phyloP scores from a whole-genome alignment of 2,113 vertebrate species.

The Heterocephalus glaber region DNA sequence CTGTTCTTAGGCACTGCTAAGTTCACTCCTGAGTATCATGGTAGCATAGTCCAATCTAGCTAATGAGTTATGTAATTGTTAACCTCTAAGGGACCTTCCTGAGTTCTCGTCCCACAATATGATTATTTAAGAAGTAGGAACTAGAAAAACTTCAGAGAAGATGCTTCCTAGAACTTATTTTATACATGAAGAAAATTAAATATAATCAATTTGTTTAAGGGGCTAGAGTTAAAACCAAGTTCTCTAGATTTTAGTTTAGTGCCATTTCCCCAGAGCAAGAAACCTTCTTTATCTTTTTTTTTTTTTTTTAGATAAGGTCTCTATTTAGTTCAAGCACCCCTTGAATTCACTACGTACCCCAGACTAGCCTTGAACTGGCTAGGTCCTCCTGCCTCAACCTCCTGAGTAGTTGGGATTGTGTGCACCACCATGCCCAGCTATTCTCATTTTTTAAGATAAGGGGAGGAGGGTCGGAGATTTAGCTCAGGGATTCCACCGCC shows the following conservation, averaged over 20 bases:
- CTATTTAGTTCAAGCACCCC: neutral
- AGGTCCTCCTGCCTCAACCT: neutral
- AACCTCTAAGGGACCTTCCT: slow-evolving; percentile 80
- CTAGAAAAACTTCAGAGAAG: neutral
- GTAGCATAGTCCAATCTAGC: neutral
- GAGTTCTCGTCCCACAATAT: slow-evolving; percentile 67
- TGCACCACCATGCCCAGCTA: neutral
- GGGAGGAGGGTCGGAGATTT: no score
- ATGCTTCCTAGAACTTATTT: slow-evolving; percentile 32
- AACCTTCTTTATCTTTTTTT: neutral
- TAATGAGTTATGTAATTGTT: slow-evolving; percentile 70
- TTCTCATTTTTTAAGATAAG: neutral
- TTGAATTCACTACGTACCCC: neutral
- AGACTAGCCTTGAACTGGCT: neutral
- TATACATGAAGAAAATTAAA: slow-evolving; percentile 45
- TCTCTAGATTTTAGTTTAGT: slow-evolving; percentile 36
- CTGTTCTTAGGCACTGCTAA: slow-evolving; percentile 22
- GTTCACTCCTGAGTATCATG: neutral
- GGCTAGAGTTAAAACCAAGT: slow-evolving; percentile 19
- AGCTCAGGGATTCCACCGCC: no score
- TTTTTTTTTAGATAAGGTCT: neutral
- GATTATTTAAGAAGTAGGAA: slow-evolving; percentile 31
- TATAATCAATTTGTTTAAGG: neutral
- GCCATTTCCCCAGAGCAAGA: neutral
- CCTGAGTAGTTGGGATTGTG: neutral